phyloP scores from a whole-genome alignment of 1,140 invertebrate species.

The Drosophila nebulosa region DNA sequence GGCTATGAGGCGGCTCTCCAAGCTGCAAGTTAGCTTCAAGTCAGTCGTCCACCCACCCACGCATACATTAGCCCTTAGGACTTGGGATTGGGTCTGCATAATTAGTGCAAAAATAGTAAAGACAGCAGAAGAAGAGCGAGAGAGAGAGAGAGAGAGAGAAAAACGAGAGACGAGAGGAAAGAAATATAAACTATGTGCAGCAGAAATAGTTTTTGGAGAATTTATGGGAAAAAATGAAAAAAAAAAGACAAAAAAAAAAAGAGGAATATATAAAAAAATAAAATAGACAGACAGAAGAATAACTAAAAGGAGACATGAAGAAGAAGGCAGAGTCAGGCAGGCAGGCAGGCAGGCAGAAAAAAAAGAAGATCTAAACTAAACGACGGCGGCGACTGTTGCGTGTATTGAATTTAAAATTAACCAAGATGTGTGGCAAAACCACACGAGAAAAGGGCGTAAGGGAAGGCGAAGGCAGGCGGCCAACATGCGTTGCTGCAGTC shows the following conservation, averaged over 20 bases:
- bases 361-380: slow-evolving; percentile 55
- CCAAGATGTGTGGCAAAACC: slow-evolving; percentile 10
- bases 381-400: slow-evolving; percentile 65
- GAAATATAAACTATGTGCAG: slow-evolving; percentile 44
- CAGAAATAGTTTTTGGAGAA: slow-evolving; percentile 66
- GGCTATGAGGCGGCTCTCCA: slow-evolving; percentile 24
- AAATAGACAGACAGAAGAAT: slow-evolving; percentile 6
- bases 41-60: slow-evolving; percentile 42
- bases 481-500: slow-evolving; percentile 2
- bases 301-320: slow-evolving; percentile 7
- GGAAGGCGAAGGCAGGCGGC: not conserved
- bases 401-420: slow-evolving; percentile 76
- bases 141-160: not conserved
- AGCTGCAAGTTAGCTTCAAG: slow-evolving; percentile 1
- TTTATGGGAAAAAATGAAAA: slow-evolving; percentile 33
- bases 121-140: slow-evolving; percentile 9
- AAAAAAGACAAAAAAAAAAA: slow-evolving; percentile 24
- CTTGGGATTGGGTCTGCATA: slow-evolving; percentile 59
- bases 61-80: slow-evolving; percentile 43
- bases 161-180: too few relatives aligned
- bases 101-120: slow-evolving; percentile 56
- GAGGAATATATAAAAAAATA: slow-evolving; percentile 9
- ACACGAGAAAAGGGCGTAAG: not conserved
- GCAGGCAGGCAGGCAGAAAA: not conserved
- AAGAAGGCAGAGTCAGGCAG: not conserved